Evolutionary conservation across 2,797 vertebrate species (phyloP).

Genomic region (Sarcophilus harrisii): DNA sequence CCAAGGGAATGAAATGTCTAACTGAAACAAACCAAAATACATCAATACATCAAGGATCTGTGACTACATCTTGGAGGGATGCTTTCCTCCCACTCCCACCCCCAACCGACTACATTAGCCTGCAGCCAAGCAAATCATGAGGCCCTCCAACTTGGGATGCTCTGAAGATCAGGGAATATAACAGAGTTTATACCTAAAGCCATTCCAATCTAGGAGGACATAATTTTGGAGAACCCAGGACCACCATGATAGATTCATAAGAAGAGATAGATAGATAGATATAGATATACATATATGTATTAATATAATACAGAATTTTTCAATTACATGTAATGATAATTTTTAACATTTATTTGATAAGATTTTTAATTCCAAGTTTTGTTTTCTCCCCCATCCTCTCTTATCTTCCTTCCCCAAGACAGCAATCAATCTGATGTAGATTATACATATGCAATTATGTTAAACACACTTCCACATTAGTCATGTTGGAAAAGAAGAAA

Average conservation of each 20-base stretch:
- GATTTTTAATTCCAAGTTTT: background rate
- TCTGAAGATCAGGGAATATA: background rate
- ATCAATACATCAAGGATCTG: background rate
- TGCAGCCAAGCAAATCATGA: background rate
- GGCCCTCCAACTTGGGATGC: background rate
- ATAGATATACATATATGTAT: too few species aligned
- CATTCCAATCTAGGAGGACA: background rate
- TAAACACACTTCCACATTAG: background rate
- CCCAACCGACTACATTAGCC: background rate
- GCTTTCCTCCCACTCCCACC: background rate
- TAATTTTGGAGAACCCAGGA: background rate
- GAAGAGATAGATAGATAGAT: too few species aligned
- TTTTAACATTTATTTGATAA: background rate
- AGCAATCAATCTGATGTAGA: background rate
- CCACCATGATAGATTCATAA: background rate
- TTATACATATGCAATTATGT: background rate
- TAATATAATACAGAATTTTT: background rate
- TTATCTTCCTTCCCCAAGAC: background rate
- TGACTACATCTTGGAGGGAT: background rate
- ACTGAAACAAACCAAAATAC: slow-evolving; percentile 26
- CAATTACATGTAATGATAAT: too few species aligned
- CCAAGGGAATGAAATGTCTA: slow-evolving; percentile 42
- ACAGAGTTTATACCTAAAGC: background rate
- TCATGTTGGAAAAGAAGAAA: background rate
- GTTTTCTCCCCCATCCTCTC: background rate